Base-by-base conservation (phyloP, 2,888 invertebrate species). In the Operophtera brumata region DNA sequence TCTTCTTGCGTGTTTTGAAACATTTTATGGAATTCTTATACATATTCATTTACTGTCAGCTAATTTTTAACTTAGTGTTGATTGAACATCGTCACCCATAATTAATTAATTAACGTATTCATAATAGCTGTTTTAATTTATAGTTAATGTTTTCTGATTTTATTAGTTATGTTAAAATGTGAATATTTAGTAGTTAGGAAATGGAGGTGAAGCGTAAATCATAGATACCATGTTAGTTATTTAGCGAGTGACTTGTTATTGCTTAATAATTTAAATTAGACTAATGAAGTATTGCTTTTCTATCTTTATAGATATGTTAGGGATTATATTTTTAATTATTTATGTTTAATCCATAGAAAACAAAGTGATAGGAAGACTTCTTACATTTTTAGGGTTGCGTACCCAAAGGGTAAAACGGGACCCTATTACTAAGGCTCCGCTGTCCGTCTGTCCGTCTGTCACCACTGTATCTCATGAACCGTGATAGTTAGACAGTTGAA, bases 81-180 rank as follows among this genome's bases (percentile, higher is more conserved):
- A 86, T 84, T 81, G 75, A 84, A 81, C 75, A 78, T 73, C 77
- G 77, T 82, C 75, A 75, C 80, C 81, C 79, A 69, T 84, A 78
- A 84, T 86, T 84, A 85, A 86, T 86, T 85, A 86, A 86, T 84
- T 80, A 82, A 78, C 71, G 77, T 73, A 81, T 80, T 77, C 70
- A 77, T 83, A 80, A 84, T 82, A 71, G 69, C 75, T 73, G 70
- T 75, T 79, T 77, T 77, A 79, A 80, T 78, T 78, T 78, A 78
- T 75, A 73, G 77, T 80, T 73, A 76, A 75, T 73, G 71, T 69
- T 75, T 77, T 78, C 78, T 77, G 69, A 69, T 81, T 83, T 80
- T 82, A 80, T 78, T 75, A 68, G 75, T 77, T 64, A 70, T 75
- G 59, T 77, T 76, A 71, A 69, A 71, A 72, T 72, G 70, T 77